Evolutionary conservation across 2,888 invertebrate species (phyloP).

Genomic region (Zygogramma bicolorata): DNA sequence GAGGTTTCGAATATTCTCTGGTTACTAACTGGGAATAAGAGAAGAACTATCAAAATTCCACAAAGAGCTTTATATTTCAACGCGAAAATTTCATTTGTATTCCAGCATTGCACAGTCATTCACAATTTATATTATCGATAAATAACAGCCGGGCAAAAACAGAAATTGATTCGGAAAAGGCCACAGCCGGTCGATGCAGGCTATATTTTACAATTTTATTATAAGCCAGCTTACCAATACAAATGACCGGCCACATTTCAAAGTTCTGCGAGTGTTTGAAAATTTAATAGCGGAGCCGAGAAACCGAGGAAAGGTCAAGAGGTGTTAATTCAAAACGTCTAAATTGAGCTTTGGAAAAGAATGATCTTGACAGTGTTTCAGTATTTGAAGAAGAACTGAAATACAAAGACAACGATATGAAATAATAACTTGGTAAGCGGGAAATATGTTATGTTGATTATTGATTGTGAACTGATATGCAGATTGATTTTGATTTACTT

Average conservation of each 20-base stretch:
- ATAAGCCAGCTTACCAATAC: conserved; percentile 52
- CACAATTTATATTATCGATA: conserved; percentile 64
- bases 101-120: conserved; percentile 54
- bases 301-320: neutral
- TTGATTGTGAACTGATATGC: too few species aligned
- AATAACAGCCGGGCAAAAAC: conserved; percentile 59
- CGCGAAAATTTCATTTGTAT: conserved; percentile 53
- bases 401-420: too few species aligned
- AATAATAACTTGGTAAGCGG: too few species aligned
- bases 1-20: too few species aligned
- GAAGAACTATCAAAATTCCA: neutral
- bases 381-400: neutral
- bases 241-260: conserved; percentile 43
- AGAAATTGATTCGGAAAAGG: conserved; percentile 60
- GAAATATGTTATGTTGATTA: too few species aligned
- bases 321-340: neutral
- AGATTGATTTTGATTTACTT: too few species aligned
- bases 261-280: conserved; percentile 31
- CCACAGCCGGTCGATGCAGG: conserved; percentile 49
- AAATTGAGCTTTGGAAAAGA: neutral
- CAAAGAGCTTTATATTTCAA: conserved; percentile 27
- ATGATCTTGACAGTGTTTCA: neutral
- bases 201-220: conserved; percentile 61
- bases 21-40: neutral
- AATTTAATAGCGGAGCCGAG: neutral